Percentiles rank a stretch among this genome's conserved stretches.
Evolutionary conservation across 2,113 vertebrate species (phyloP).

Genomic region (Engystomops pustulosus): DNA sequence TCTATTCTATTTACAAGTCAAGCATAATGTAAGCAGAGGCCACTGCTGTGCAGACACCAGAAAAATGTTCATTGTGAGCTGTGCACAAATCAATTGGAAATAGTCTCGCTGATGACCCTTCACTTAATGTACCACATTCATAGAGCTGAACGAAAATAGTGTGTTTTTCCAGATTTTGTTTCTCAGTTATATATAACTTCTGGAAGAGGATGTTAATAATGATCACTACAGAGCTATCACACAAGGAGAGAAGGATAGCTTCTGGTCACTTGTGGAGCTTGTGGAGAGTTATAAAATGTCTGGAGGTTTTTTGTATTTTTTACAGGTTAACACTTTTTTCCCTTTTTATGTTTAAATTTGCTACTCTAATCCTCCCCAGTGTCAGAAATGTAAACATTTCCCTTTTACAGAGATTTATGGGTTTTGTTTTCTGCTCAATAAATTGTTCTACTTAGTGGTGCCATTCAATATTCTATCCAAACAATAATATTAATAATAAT

Average conservation of each 20-base stretch:
- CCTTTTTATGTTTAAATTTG: too few species aligned
- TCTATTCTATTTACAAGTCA: constrained; percentile 45
- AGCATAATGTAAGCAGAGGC: constrained; percentile 17
- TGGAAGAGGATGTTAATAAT: not conserved
- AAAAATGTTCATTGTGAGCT: not conserved
- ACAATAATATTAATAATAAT: too few species aligned
- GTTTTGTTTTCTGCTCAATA: too few species aligned
- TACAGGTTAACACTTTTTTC: too few species aligned
- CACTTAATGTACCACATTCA: constrained; percentile 3
- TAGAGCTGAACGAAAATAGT: not conserved
- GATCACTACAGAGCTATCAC: not conserved
- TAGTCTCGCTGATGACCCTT: not conserved
- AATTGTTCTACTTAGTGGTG: too few species aligned
- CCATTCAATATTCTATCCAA: too few species aligned
- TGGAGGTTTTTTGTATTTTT: not conserved
- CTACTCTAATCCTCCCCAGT: too few species aligned
- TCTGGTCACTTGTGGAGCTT: not conserved
- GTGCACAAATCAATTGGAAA: not conserved
- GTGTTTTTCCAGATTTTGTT: not conserved
- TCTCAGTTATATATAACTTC: not conserved
- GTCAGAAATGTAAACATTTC: too few species aligned
- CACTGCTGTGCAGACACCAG: not conserved
- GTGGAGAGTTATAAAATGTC: not conserved
- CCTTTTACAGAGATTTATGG: too few species aligned
- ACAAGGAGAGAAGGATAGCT: not conserved